These are phyloP conservation scores for Meandrina meandrites DNA, from an alignment of 92 coral and sea anemone genomes.

Conservation along the genomic window DNA sequence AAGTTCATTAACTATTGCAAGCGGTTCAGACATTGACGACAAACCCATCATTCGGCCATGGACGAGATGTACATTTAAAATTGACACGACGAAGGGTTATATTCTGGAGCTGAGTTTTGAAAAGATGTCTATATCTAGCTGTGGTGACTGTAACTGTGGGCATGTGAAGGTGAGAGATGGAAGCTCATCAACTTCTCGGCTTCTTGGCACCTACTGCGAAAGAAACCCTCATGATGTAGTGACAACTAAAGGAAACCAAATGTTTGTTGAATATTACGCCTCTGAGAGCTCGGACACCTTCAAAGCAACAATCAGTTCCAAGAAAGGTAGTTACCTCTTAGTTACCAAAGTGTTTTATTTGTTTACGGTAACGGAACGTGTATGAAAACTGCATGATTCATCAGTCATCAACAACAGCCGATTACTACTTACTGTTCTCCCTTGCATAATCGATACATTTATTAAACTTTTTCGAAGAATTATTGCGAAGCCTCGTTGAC, in stretches of 20 bases:
- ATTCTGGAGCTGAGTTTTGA: background rate
- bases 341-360: background rate
- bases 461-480: background rate
- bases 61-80: background rate
- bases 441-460: background rate
- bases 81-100: background rate
- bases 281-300: no score
- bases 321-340: no score
- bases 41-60: background rate
- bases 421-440: background rate
- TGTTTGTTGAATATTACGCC: slow-evolving; percentile 1
- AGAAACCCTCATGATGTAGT: background rate
- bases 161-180: slow-evolving; percentile 18
- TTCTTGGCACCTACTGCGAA: slow-evolving; percentile 10
- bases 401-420: background rate
- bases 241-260: slow-evolving; percentile 3
- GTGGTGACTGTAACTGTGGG: background rate
- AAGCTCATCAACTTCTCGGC: background rate
- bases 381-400: background rate
- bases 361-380: background rate
- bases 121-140: background rate
- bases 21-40: background rate
- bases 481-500: no score
- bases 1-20: background rate
- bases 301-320: no score